phyloP scores from a whole-genome alignment of 1,140 invertebrate genomes.

The Drosophila nannoptera region DNA sequence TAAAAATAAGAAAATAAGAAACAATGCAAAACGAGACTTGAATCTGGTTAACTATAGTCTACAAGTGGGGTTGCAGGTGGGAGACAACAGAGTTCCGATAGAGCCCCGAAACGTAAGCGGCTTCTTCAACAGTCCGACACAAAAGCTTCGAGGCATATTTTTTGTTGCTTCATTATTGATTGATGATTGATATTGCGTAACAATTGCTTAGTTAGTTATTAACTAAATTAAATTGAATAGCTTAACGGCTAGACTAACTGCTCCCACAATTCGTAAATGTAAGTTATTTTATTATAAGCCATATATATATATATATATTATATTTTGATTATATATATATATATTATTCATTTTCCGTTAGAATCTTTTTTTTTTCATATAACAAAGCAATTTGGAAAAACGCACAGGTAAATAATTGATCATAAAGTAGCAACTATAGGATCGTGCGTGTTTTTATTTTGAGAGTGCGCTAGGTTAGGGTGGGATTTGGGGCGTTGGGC shows the following conservation, averaged over 20 bases:
- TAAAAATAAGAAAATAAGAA: constrained; percentile 12
- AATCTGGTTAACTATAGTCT: constrained; percentile 17
- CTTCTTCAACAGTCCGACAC: constrained; percentile 34
- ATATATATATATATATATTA: constrained; percentile 6
- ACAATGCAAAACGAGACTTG: constrained; percentile 26
- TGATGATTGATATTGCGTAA: constrained; percentile 25
- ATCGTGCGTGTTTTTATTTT: not conserved
- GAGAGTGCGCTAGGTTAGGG: not conserved
- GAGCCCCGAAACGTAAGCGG: constrained; percentile 3
- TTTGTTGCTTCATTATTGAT: constrained; percentile 14
- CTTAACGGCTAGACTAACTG: constrained; percentile 26
- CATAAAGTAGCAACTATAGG: constrained; percentile 19
- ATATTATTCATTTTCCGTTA: no score
- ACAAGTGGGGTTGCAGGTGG: no score
- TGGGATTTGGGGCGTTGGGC: constrained; percentile 8
- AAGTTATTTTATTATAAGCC: constrained; percentile 23
- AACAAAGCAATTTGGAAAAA: constrained; percentile 24
- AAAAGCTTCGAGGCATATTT: constrained; percentile 25
- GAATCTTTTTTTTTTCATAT: not conserved
- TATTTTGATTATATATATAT: no score
- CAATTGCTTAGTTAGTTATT: constrained; percentile 33
- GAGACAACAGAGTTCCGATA: no score
- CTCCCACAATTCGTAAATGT: constrained; percentile 20
- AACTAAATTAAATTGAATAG: constrained; percentile 39
- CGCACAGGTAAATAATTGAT: constrained; percentile 16